Conservation (phyloP, 2,797 vertebrate species). For the Brotula barbata region DNA sequence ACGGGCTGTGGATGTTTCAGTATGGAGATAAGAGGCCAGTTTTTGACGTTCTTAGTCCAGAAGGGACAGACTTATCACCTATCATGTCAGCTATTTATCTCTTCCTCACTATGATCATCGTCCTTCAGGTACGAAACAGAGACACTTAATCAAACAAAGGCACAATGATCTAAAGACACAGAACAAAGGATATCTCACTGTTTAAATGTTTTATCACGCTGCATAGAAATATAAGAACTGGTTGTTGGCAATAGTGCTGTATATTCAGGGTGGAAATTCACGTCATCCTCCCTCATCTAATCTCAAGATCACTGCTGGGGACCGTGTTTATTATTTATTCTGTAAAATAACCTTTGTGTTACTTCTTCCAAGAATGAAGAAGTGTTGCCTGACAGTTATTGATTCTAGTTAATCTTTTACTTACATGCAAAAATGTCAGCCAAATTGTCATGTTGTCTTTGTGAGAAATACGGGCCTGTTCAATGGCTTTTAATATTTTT, state of each 20-base stretch:
- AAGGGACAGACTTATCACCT: conserved; percentile 88
- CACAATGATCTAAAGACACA: conserved; percentile 23
- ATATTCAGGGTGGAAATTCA: not conserved
- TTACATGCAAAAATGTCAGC: conserved; percentile 18
- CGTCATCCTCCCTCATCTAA: conserved; percentile 12
- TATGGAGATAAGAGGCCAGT: conserved; percentile 89
- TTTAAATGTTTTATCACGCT: conserved; percentile 28
- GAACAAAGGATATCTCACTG: not conserved
- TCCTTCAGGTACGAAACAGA: conserved; percentile 88
- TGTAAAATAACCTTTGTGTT: conserved; percentile 22
- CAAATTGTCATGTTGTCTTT: conserved; percentile 43
- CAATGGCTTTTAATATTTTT: too few species aligned
- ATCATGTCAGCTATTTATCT: conserved; percentile 89
- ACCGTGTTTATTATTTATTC: conserved; percentile 12
- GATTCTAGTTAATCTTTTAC: conserved; percentile 22
- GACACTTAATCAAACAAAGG: conserved; percentile 32
- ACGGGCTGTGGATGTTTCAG: conserved; percentile 91
- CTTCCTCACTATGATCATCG: conserved; percentile 96
- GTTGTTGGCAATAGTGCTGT: not conserved
- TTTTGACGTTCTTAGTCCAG: conserved; percentile 89
- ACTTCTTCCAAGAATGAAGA: conserved; percentile 6
- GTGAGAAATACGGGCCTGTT: too few species aligned
- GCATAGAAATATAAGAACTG: not conserved
- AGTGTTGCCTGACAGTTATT: conserved; percentile 28
- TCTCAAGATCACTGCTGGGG: conserved; percentile 43